Conservation (phyloP, 2,888 invertebrate species). For the Mesoligia furuncula region DNA sequence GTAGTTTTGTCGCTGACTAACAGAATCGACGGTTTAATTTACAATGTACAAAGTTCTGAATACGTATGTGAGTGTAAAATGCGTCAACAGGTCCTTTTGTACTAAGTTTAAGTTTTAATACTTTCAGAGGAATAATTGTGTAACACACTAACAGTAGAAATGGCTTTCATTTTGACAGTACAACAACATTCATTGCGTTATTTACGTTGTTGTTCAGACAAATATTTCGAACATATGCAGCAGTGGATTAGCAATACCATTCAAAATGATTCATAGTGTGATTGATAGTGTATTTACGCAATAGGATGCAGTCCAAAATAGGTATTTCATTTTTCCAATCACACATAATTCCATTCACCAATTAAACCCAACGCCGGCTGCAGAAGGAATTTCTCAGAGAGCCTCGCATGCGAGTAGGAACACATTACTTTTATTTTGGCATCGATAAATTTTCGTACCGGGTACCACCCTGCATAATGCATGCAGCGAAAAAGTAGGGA, state of each 20-base stretch:
- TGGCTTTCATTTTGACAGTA: no score
- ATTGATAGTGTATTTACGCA: no score
- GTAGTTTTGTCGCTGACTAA: background rate
- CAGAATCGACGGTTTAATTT: background rate
- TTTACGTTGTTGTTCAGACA: no score
- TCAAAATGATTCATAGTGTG: no score
- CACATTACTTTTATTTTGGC: constrained; percentile 83
- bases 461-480: constrained; percentile 86
- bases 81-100: constrained; percentile 5
- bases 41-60: background rate
- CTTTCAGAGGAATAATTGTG: background rate
- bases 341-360: constrained; percentile 46
- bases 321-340: constrained; percentile 27
- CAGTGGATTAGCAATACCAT: no score
- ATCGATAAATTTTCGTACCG: constrained; percentile 83
- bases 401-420: constrained; percentile 60
- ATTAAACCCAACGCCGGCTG: constrained; percentile 47
- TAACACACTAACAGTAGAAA: no score
- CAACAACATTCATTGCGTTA: no score
- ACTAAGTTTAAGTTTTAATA: background rate
- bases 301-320: background rate
- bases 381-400: constrained; percentile 54
- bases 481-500: constrained; percentile 82
- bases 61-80: background rate
- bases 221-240: no score